phyloP scores from a whole-genome alignment of 2,113 vertebrate species.

The Cololabis saira region DNA sequence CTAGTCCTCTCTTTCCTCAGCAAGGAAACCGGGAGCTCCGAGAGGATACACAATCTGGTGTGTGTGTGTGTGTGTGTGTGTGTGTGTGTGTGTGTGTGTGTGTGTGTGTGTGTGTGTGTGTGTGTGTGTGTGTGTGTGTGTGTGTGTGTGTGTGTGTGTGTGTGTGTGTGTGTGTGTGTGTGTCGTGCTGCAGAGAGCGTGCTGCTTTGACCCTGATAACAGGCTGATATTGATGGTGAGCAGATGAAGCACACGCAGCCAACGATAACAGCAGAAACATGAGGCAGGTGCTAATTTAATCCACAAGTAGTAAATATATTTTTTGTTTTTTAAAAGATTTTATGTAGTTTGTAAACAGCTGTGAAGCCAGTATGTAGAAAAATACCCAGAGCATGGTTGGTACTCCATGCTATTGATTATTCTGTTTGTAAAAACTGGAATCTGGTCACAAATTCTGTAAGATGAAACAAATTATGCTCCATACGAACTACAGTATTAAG shows the following conservation, averaged over 20 bases:
- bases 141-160: not conserved
- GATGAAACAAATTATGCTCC: no score
- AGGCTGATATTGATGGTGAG: conserved; percentile 27
- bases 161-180: conserved; percentile 12
- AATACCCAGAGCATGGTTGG: no score
- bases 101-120: not conserved
- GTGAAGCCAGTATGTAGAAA: no score
- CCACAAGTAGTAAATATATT: no score
- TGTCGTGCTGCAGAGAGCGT: not conserved
- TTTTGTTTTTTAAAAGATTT: no score
- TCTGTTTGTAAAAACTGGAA: no score
- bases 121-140: not conserved
- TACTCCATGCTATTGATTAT: no score
- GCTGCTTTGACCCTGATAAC: conserved; percentile 50
- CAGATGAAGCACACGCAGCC: conserved; percentile 18
- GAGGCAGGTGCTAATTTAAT: not conserved
- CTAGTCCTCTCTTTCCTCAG: conserved; percentile 60
- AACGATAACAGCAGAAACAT: conserved; percentile 24
- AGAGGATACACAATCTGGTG: conserved; percentile 62
- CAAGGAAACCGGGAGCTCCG: conserved; percentile 65
- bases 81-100: conserved; percentile 1
- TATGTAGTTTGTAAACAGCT: no score
- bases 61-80: not conserved
- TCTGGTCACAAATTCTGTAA: no score
- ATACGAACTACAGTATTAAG: no score